phyloP scores from a whole-genome alignment of 30 jellyfish, hydroid and myxozoan species.

The Turritopsis dohrnii region DNA sequence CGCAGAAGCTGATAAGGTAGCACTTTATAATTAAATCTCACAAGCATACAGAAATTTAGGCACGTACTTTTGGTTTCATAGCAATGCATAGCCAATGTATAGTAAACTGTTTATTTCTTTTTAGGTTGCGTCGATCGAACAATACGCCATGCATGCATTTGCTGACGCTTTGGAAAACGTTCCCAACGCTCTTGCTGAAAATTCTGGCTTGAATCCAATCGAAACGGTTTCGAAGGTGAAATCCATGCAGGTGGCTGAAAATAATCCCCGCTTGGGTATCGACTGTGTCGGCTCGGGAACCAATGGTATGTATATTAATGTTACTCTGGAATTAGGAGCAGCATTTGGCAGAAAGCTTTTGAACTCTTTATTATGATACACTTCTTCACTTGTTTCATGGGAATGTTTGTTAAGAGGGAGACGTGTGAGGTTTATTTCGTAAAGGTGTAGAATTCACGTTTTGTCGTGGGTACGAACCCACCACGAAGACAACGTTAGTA shows the following conservation, averaged over 20 bases:
- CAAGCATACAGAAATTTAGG: no score
- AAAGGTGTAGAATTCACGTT: no score
- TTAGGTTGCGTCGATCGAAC: conserved; percentile 97
- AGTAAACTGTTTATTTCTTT: conserved; percentile 6
- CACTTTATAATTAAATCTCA: no score
- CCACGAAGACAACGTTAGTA: no score
- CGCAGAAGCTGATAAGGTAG: conserved; percentile 91
- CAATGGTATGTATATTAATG: conserved; percentile 48
- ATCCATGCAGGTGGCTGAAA: conserved; percentile 72
- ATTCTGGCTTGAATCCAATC: conserved; percentile 94
- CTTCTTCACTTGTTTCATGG: no score
- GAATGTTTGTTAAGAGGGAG: no score
- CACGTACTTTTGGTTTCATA: no score
- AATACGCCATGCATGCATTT: conserved; percentile 99
- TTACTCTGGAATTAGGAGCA: no score
- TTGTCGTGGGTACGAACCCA: no score
- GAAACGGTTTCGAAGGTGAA: conserved; percentile 80
- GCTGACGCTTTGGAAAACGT: conserved; percentile 95
- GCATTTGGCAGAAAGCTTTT: no score
- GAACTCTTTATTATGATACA: neutral
- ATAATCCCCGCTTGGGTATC: conserved; percentile 91
- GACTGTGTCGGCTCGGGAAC: conserved; percentile 91
- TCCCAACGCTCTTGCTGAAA: conserved; percentile 98
- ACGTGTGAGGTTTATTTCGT: no score
- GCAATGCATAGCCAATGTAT: neutral